Evolutionary conservation across 2,113 vertebrate genomes (phyloP).

Genomic region (Hemibagrus wyckioides): DNA sequence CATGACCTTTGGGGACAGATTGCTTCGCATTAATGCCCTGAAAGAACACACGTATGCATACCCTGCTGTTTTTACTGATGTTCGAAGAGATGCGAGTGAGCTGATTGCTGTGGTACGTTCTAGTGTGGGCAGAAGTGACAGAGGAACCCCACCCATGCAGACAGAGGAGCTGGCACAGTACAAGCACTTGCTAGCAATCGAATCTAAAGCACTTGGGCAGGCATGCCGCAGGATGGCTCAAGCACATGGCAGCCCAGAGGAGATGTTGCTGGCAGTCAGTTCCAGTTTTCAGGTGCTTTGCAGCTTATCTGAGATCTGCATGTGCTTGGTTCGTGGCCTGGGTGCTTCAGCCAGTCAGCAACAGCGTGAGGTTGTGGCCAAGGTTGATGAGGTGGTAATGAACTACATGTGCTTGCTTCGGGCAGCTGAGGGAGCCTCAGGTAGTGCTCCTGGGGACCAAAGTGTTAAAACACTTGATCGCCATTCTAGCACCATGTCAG

Average conservation of each 20-base stretch:
- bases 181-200: conserved; percentile 90
- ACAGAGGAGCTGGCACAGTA: conserved; percentile 86
- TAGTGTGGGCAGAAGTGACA: conserved; percentile 77
- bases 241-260: conserved; percentile 87
- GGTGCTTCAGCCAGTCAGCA: conserved; percentile 81
- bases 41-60: conserved; percentile 86
- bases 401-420: conserved; percentile 96
- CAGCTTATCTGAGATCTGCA: conserved; percentile 94
- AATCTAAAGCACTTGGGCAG: conserved; percentile 93
- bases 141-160: conserved; percentile 74
- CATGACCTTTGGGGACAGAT: conserved; percentile 84
- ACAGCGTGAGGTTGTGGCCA: conserved; percentile 91
- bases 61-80: conserved; percentile 87
- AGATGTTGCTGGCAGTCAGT: conserved; percentile 93
- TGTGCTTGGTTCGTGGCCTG: conserved; percentile 90
- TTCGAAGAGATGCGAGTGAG: conserved; percentile 90
- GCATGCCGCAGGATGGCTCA: conserved; percentile 93
- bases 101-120: conserved; percentile 90
- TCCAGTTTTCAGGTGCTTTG: conserved; percentile 98
- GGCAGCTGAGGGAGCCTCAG: conserved; percentile 87
- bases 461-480: conserved; percentile 88
- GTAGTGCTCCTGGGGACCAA: conserved; percentile 82
- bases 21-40: conserved; percentile 82
- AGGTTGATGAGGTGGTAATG: conserved; percentile 93
- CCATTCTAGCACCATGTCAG: conserved; percentile 93